Conservation (phyloP, 2,113 vertebrate species). For the Aix galericulata region DNA sequence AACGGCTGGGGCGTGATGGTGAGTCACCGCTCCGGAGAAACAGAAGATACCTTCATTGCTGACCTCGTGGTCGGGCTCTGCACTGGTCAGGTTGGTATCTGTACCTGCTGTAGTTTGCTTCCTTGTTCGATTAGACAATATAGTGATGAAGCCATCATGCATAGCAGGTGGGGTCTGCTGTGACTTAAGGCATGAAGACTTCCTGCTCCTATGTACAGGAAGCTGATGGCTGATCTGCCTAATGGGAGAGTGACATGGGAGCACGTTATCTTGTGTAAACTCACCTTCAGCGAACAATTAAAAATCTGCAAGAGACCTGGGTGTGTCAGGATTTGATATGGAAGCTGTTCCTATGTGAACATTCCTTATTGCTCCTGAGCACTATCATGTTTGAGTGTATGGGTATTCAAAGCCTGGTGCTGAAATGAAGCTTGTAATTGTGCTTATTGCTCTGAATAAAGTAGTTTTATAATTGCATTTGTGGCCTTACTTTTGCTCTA, state of each 20-base stretch:
- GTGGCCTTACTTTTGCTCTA: not conserved
- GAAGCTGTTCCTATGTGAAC: not conserved
- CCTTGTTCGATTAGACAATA: not conserved
- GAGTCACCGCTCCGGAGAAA: slow-evolving; percentile 95
- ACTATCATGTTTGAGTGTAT: not conserved
- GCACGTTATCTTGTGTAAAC: not conserved
- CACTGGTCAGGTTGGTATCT: slow-evolving; percentile 86
- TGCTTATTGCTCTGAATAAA: not conserved
- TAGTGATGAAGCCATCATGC: not conserved
- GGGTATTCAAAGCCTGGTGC: not conserved
- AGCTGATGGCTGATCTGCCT: not conserved
- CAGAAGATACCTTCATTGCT: slow-evolving; percentile 96
- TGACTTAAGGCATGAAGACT: not conserved
- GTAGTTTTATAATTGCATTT: not conserved
- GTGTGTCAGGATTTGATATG: not conserved
- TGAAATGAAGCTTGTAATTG: not conserved
- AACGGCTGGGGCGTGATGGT: slow-evolving; percentile 98
- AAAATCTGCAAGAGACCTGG: not conserved
- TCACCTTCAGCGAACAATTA: not conserved
- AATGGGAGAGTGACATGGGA: not conserved
- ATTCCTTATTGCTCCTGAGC: not conserved
- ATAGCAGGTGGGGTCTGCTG: not conserved
- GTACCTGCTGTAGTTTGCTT: not conserved
- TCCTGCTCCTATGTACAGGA: not conserved
- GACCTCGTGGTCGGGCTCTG: slow-evolving; percentile 95